phyloP scores from a whole-genome alignment of 2,797 vertebrate species.

The Rhincodon typus region DNA sequence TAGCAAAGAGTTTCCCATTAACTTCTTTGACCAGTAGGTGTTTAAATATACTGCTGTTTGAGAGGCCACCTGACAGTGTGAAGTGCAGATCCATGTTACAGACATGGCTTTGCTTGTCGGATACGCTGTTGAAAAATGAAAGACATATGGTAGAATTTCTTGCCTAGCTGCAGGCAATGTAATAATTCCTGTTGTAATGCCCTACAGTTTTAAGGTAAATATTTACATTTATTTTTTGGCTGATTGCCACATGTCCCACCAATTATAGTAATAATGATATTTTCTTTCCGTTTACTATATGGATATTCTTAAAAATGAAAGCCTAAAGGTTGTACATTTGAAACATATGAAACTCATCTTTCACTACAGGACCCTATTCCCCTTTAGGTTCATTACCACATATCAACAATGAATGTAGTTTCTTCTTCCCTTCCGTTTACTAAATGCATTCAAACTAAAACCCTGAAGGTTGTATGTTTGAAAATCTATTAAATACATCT shows the following conservation, averaged over 20 bases:
- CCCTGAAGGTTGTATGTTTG: background rate
- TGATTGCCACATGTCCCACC: constrained; percentile 20
- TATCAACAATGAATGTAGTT: background rate
- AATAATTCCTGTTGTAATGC: constrained; percentile 26
- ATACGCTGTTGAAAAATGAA: constrained; percentile 16
- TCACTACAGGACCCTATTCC: background rate
- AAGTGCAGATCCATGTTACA: background rate
- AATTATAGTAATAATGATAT: constrained; percentile 36
- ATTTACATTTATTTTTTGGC: constrained; percentile 34
- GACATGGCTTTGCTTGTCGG: constrained; percentile 14
- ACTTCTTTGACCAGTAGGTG: background rate
- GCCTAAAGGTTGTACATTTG: constrained; percentile 25
- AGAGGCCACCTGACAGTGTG: background rate
- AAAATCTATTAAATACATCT: background rate
- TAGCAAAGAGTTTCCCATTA: background rate
- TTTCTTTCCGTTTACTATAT: constrained; percentile 15
- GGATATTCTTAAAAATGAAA: background rate
- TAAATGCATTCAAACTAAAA: constrained; percentile 7
- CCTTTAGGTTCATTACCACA: constrained; percentile 21
- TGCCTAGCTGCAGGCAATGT: constrained; percentile 25
- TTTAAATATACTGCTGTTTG: constrained; percentile 3
- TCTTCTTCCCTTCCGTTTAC: background rate
- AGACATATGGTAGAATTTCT: constrained; percentile 26
- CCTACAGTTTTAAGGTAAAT: constrained; percentile 19
- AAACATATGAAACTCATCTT: constrained; percentile 28